Percentiles rank a stretch among this genome's conserved stretches.
These are phyloP conservation scores for Pluvianellus socialis DNA, from an alignment of 2,113 vertebrate genomes.

Conservation along the genomic window DNA sequence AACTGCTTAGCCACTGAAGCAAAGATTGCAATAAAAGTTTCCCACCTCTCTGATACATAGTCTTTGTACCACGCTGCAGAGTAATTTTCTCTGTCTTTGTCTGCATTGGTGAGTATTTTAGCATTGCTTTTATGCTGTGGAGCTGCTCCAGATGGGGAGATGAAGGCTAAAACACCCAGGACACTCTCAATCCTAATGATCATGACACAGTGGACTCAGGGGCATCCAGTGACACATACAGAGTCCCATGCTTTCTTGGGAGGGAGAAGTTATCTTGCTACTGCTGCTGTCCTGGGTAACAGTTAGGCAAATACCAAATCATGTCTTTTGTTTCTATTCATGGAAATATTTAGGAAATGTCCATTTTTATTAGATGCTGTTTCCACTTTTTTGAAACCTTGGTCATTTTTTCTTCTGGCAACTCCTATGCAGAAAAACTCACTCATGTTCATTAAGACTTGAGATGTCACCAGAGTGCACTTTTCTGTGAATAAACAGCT, in stretches of 20 bases:
- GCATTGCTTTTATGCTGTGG: neutral
- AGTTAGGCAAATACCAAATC: neutral
- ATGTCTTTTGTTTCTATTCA: neutral
- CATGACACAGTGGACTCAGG: neutral
- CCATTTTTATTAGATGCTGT: neutral
- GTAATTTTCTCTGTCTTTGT: neutral
- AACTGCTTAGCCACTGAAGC: neutral
- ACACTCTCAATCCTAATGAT: neutral
- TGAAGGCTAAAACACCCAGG: neutral
- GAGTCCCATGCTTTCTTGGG: neutral
- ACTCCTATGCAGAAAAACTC: neutral
- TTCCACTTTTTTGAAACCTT: neutral
- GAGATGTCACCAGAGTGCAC: neutral
- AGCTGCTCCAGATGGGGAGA: neutral
- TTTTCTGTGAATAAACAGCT: slow-evolving; percentile 23
- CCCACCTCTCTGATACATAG: neutral
- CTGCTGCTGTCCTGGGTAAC: neutral
- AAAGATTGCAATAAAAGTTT: neutral
- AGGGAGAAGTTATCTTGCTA: neutral
- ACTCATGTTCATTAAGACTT: neutral
- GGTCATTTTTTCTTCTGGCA: neutral
- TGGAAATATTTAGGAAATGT: neutral
- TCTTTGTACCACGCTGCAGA: neutral
- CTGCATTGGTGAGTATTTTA: neutral
- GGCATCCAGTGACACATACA: neutral